Conservation (phyloP, 1,140 invertebrate species). For the Bombus turneri region DNA sequence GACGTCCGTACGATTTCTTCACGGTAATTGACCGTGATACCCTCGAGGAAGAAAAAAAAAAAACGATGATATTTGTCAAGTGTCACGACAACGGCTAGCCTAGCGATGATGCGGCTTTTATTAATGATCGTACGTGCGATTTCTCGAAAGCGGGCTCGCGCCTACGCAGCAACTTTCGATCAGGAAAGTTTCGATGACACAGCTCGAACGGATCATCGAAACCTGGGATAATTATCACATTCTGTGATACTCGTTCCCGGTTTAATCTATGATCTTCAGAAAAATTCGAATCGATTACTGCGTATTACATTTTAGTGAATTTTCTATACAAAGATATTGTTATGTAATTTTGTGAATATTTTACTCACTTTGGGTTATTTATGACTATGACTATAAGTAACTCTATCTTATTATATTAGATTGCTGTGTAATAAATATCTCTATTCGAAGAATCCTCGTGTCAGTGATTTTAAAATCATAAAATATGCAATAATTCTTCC, state of each 20-base stretch:
- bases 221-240: conserved; percentile 11
- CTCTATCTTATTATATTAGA: not conserved
- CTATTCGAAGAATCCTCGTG: not conserved
- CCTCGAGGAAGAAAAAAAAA: not conserved
- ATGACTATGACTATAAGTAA: not conserved
- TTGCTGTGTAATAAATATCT: not conserved
- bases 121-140: conserved; percentile 46
- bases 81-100: conserved; percentile 26
- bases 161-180: conserved; percentile 66
- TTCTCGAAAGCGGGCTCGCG: conserved; percentile 52
- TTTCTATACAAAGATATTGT: too few species aligned
- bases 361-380: too few species aligned
- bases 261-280: too few species aligned
- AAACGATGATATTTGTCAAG: conserved; percentile 42
- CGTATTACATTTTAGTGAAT: too few species aligned
- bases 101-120: conserved; percentile 45
- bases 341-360: too few species aligned
- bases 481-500: not conserved
- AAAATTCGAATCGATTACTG: too few species aligned
- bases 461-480: not conserved
- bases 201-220: conserved; percentile 32
- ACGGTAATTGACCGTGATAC: conserved; percentile 39
- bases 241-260: too few species aligned
- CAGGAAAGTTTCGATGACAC: conserved; percentile 63
- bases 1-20: not conserved